Base-by-base conservation (phyloP, 2,888 invertebrate species). In the Hydraecia micacea region DNA sequence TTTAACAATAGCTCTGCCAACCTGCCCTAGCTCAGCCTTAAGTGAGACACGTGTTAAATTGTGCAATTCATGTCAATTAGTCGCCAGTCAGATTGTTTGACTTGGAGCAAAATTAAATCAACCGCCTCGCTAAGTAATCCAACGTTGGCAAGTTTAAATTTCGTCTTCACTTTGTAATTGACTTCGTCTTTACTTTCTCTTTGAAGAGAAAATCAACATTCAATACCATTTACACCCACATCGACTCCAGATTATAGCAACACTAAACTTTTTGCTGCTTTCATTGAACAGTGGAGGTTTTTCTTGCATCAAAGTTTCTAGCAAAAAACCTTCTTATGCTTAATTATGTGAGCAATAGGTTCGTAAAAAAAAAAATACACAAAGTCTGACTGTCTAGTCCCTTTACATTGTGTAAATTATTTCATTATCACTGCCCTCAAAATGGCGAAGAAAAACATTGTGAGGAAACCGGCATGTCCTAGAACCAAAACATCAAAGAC, bases 91-190 rank as follows among this genome's bases (percentile, higher is more conserved):
- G 71, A 79, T 72, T 75, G 71, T 84, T 79, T 80, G 69, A 84
- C 79, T 82, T 75, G 13, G 21, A 72, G 60, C 60, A 49, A 80
- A 83, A 84, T 84, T 73, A 78, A 81, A 77, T 83, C 42, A 79
- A 71, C 65, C 28, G 69, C 36, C 49, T 73, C 36, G 49, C 72
- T 73, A 78, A 83, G 68, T 67, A 83, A 83, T 68, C 46, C 21
- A 74, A 79, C 72, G 69, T 71, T 55, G 42, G 28, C 66, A 83
- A 87, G 66, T 87, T 83, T 76, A 84, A 82, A 90, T 84, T 85
- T 81, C 71, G 68, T 87, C 89, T 71, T 58, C 36, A 74, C 75
- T 86, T 86, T 85, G 66, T 87, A 85, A 88, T 90, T 84, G 78
- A 85, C 83, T 90, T 89, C 36, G n/a, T 85, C 39, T 60, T 68